phyloP scores from a whole-genome alignment of 2,888 invertebrate genomes.

The Merodon equestris region DNA sequence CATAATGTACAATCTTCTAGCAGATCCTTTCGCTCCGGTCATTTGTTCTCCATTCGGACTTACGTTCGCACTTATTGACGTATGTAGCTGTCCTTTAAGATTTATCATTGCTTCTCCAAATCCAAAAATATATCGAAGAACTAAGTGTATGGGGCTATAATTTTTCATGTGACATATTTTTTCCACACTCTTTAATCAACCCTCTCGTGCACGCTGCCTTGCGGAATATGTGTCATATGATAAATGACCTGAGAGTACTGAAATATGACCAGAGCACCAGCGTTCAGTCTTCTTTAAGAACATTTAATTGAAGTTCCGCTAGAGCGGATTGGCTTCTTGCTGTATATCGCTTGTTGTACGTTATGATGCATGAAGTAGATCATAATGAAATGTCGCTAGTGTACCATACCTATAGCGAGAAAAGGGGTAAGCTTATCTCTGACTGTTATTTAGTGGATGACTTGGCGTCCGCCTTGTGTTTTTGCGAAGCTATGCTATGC shows the following conservation, averaged over 20 bases:
- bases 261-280: conserved; percentile 59
- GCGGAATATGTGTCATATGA: conserved; percentile 59
- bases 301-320: conserved; percentile 62
- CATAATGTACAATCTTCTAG: neutral
- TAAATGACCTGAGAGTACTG: conserved; percentile 59
- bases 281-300: conserved; percentile 51
- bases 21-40: conserved; percentile 63
- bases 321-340: conserved; percentile 4
- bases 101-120: conserved; percentile 63
- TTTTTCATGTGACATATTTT: conserved; percentile 68
- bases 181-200: conserved; percentile 49
- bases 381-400: conserved; percentile 44
- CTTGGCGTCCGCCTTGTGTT: conserved; percentile 48
- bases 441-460: conserved; percentile 62
- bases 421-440: conserved; percentile 62
- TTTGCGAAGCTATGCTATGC: neutral
- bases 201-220: conserved; percentile 27
- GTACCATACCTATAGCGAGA: conserved; percentile 7
- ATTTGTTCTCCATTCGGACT: conserved; percentile 50
- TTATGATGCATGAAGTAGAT: conserved; percentile 57
- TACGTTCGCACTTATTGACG: conserved; percentile 60
- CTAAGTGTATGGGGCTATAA: conserved; percentile 66
- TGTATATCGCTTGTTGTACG: conserved; percentile 18
- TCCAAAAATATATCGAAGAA: conserved; percentile 66
- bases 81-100: conserved; percentile 54